Evolutionary conservation across 2,113 vertebrate genomes (phyloP).

Genomic region (Prochilodus magdalenae): DNA sequence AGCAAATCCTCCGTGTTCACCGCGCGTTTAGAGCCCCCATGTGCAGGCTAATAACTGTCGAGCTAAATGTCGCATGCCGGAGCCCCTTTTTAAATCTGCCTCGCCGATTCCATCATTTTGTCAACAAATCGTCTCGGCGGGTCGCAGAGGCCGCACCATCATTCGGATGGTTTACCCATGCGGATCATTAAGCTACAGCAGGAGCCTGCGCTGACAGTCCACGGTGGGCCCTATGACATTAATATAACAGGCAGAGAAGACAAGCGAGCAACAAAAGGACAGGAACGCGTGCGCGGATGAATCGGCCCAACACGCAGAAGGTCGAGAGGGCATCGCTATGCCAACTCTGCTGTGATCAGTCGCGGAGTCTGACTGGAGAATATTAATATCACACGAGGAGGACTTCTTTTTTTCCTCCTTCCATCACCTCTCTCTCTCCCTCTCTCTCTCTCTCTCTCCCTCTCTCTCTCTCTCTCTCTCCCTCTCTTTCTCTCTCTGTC

Average conservation of each 20-base stretch:
- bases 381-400: slow-evolving; percentile 42
- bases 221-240: slow-evolving; percentile 49
- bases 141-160: slow-evolving; percentile 49
- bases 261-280: slow-evolving; percentile 46
- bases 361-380: slow-evolving; percentile 37
- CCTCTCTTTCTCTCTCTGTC: no score
- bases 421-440: background rate
- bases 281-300: slow-evolving; percentile 56
- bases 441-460: no score
- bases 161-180: slow-evolving; percentile 66
- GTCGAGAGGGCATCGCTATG: slow-evolving; percentile 51
- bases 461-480: no score
- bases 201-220: slow-evolving; percentile 40
- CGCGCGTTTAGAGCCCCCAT: background rate
- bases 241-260: slow-evolving; percentile 51
- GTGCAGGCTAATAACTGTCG: background rate
- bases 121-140: slow-evolving; percentile 31
- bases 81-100: background rate
- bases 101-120: slow-evolving; percentile 7
- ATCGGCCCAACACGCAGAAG: slow-evolving; percentile 56
- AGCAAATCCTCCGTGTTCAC: background rate
- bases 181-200: slow-evolving; percentile 59
- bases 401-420: background rate
- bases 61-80: background rate
- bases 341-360: slow-evolving; percentile 43